Base-by-base conservation (phyloP, 2,797 vertebrate species). In the Myotis pilosus region DNA sequence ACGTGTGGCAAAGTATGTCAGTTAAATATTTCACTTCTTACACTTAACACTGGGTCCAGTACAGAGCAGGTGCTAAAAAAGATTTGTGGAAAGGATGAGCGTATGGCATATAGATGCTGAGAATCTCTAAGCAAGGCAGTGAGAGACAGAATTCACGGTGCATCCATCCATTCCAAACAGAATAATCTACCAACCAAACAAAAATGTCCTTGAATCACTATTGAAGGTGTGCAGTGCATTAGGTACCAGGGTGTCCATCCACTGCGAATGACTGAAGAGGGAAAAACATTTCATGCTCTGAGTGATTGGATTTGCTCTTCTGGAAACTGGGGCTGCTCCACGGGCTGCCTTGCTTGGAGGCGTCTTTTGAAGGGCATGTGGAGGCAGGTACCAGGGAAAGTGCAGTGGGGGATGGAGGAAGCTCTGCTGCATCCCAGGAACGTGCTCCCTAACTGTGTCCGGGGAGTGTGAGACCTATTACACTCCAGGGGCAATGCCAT, bases 401-500 rank as follows among this genome's bases (percentile, higher is more conserved):
- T 8, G 4, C 28, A 30, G 62, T 1, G 51, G n/a, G 30, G 71
- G 80, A 53, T 44, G 72, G n/a, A 36, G 47, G 30, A 30, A 25
- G 55, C 2, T 1, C 66, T 16, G 1, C 5, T 80, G 74, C 1
- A 13, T 11, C 55, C 51, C 44, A 12, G 36, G 41, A 22, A 81
- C 7, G 6, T 0, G 55, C 47, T 36, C 36, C 57, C 75, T 7
- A 49, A 47, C 41, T 87, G 55, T 36, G 57, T 23, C 19, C 3
- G 1, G 33, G 7, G 33, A 79, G 36, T 9, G 0, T 23, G 20
- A 47, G 30, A 3, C 5, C 20, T 68, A 23, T 57, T 71, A 28
- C 17, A 38, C 1, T 30, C 57, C 0, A 0, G 25, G 53, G 71
- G 5, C 55, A 57, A 0, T 30, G 41, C 16, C 0, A 19, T 72